Evolutionary conservation across 2,113 vertebrate species (phyloP).

Genomic region (Paraplagusia blochii): DNA sequence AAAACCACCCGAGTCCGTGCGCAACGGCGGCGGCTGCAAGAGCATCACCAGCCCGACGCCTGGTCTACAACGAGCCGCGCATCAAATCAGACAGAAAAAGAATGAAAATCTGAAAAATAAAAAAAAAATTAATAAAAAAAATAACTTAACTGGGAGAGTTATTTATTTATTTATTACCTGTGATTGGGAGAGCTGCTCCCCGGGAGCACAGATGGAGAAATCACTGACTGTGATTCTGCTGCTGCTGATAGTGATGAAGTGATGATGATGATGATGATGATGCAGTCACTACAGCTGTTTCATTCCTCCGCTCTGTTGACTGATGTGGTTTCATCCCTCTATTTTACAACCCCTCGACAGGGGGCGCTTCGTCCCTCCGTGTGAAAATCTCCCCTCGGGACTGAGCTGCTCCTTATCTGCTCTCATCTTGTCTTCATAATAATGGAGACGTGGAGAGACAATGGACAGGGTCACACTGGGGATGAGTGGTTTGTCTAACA

Average conservation of each 20-base stretch:
- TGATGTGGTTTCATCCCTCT: conserved; percentile 1
- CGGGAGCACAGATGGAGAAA: background rate
- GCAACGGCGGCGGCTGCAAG: too few species aligned
- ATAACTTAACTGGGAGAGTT: background rate
- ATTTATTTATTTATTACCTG: conserved; percentile 42
- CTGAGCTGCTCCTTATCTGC: background rate
- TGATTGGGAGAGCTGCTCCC: background rate
- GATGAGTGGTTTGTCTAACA: too few species aligned
- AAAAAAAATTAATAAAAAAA: background rate
- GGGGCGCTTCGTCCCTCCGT: background rate
- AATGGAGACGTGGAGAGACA: background rate
- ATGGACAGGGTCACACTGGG: too few species aligned
- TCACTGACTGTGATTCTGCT: background rate
- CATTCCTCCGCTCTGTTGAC: conserved; percentile 32
- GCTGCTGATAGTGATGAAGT: conserved; percentile 5
- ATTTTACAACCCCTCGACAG: background rate
- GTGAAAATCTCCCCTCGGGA: background rate
- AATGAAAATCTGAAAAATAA: too few species aligned
- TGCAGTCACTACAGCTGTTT: conserved; percentile 29
- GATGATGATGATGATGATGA: conserved; percentile 6
- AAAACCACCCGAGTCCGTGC: too few species aligned
- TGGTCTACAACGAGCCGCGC: too few species aligned
- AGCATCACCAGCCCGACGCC: too few species aligned
- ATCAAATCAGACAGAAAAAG: too few species aligned
- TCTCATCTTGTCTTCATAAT: background rate